phyloP scores from a whole-genome alignment of 1,140 invertebrate genomes.

The Formica selysi region DNA sequence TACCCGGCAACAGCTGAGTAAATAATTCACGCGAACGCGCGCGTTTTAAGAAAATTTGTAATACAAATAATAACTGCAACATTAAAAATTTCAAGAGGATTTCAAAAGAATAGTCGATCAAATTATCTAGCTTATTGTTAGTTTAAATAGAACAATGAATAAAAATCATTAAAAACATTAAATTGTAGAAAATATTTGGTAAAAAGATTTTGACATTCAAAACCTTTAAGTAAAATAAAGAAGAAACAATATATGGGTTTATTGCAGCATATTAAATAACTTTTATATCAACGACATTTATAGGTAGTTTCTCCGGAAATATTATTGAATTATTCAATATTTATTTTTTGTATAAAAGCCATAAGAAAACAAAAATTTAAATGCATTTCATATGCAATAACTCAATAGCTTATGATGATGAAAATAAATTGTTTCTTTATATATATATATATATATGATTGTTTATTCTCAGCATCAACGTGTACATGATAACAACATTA shows the following conservation, averaged over 20 bases:
- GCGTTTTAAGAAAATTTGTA: background rate
- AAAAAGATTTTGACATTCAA: background rate
- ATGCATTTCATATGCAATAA: background rate
- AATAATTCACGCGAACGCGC: background rate
- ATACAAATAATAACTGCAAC: background rate
- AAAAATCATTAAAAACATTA: background rate
- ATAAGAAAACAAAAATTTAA: background rate
- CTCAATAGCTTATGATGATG: background rate
- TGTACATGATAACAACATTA: conserved; percentile 78
- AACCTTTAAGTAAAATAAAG: background rate
- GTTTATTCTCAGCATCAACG: conserved; percentile 77
- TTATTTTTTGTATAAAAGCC: background rate
- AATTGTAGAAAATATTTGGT: background rate
- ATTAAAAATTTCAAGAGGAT: background rate
- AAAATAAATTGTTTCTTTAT: background rate
- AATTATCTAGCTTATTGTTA: background rate
- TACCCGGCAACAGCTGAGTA: background rate
- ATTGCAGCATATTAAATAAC: background rate
- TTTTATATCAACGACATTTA: background rate
- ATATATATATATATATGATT: conserved; percentile 24
- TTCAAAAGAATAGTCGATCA: too few species aligned
- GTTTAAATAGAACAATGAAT: background rate
- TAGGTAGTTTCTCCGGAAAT: background rate
- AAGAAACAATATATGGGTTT: background rate
- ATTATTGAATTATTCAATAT: background rate